A percentile compares a stretch with the other conserved stretches of the same genome.
Evolutionary conservation across 2,797 vertebrate genomes (phyloP).

Genomic region (Chaunax sp.): DNA sequence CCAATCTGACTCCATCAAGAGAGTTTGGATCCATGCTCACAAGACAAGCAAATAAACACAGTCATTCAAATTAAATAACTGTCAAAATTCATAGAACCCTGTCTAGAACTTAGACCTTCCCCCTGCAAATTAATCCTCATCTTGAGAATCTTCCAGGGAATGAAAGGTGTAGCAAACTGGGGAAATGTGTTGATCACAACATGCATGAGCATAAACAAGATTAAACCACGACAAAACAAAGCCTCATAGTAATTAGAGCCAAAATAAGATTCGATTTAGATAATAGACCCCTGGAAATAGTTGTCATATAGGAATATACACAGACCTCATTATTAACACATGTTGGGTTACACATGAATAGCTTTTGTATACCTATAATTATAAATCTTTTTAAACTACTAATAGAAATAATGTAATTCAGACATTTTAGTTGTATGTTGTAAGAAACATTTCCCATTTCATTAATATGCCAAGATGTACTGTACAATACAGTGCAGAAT

Average conservation of each 20-base stretch:
- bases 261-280: constrained; percentile 14
- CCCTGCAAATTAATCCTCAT: too few species aligned
- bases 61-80: too few species aligned
- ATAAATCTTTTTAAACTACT: not conserved
- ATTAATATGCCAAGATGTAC: too few species aligned
- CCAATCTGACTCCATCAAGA: too few species aligned
- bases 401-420: not conserved
- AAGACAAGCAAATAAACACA: too few species aligned
- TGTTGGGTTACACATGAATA: too few species aligned
- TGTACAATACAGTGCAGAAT: too few species aligned
- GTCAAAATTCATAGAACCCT: too few species aligned
- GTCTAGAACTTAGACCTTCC: too few species aligned
- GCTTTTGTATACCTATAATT: too few species aligned
- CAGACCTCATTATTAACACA: not conserved
- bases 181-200: constrained; percentile 11
- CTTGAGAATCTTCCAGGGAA: not conserved
- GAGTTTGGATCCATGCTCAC: too few species aligned
- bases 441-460: not conserved
- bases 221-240: constrained; percentile 14
- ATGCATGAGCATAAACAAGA: not conserved
- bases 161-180: not conserved
- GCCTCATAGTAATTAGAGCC: constrained; percentile 3
- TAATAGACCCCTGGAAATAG: not conserved
- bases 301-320: not conserved
- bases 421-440: not conserved